Conservation (phyloP, 2,113 vertebrate genomes). For the Gasterosteus aculeatus region DNA sequence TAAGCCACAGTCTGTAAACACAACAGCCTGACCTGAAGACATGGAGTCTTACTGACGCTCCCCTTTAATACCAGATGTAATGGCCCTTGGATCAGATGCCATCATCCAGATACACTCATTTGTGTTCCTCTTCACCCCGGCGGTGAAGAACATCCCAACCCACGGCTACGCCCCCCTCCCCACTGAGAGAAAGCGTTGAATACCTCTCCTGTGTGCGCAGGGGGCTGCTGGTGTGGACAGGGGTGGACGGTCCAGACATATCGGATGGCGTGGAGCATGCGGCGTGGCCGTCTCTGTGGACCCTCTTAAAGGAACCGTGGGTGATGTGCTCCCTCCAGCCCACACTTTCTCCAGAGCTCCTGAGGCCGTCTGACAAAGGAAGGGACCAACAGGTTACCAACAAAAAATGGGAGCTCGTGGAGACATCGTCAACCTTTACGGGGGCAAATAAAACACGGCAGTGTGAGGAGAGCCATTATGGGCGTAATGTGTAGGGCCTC, state of each 20-base stretch:
- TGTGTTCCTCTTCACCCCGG: not conserved
- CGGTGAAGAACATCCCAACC: not conserved
- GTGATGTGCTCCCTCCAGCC: conserved; percentile 85
- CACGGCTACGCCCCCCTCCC: not conserved
- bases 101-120: not conserved
- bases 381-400: conserved; percentile 2
- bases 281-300: conserved; percentile 75
- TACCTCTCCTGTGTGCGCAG: conserved; percentile 86
- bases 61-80: not conserved
- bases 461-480: not conserved
- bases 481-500: conserved; percentile 11
- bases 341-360: conserved; percentile 72
- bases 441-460: not conserved
- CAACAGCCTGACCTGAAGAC: too few relatives aligned
- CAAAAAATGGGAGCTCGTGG: not conserved
- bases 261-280: conserved; percentile 80
- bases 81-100: not conserved
- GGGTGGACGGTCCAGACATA: conserved; percentile 81
- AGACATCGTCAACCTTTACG: not conserved
- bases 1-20: too few relatives aligned
- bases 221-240: conserved; percentile 88
- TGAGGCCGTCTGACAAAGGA: conserved; percentile 67
- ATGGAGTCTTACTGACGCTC: too few relatives aligned
- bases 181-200: not conserved
- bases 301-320: conserved; percentile 79